Conservation (phyloP, 2,797 vertebrate genomes). For the Anomalospiza imberbis region DNA sequence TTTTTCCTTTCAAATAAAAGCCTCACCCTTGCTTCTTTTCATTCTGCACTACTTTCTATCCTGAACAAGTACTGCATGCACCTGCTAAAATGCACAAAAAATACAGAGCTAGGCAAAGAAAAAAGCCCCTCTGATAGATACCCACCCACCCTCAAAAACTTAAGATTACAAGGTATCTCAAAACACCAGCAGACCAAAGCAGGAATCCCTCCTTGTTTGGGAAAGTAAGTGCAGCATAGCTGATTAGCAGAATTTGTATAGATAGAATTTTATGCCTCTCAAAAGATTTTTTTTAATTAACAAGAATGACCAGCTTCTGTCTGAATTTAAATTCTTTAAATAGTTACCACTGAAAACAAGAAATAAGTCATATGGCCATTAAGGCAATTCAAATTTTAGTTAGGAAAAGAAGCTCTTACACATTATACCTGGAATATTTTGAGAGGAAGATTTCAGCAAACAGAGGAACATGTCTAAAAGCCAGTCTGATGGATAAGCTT, state of each 20-base stretch:
- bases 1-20: slow-evolving; percentile 61
- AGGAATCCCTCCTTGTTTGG: not conserved
- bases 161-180: not conserved
- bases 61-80: slow-evolving; percentile 39
- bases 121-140: not conserved
- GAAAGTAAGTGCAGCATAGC: not conserved
- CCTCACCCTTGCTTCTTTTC: slow-evolving; percentile 70
- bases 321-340: not conserved
- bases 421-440: not conserved
- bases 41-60: slow-evolving; percentile 48
- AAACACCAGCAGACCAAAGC: not conserved
- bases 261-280: not conserved
- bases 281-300: not conserved
- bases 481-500: not conserved
- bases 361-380: not conserved
- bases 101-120: not conserved
- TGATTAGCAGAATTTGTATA: not conserved
- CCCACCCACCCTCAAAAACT: not conserved
- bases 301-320: not conserved
- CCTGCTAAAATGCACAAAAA: slow-evolving; percentile 47
- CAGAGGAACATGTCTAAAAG: not conserved
- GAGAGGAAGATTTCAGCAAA: not conserved
- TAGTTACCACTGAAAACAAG: not conserved
- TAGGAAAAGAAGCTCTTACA: not conserved
- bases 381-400: not conserved